These are phyloP conservation scores for Aphelenchoides fujianensis DNA, from an alignment of 1,140 invertebrate species.

Conservation along the genomic window DNA sequence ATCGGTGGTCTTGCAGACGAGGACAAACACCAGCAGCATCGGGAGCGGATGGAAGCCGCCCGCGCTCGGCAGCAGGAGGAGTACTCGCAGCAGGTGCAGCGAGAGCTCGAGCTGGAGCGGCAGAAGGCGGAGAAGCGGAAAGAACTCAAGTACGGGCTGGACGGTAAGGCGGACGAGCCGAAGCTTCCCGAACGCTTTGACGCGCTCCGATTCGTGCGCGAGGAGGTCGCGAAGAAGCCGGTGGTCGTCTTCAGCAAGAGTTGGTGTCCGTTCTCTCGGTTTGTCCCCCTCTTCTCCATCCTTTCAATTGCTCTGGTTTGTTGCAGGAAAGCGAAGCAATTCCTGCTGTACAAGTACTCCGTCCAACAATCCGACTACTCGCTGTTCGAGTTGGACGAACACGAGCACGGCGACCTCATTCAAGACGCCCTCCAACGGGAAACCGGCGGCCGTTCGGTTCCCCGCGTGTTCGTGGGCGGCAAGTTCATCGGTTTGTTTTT, in stretches of 20 bases:
- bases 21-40: slow-evolving; percentile 20
- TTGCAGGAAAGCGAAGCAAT: slow-evolving; percentile 34
- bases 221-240: slow-evolving; percentile 17
- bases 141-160: slow-evolving; percentile 23
- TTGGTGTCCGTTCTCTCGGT: slow-evolving; percentile 32
- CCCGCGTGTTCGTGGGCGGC: slow-evolving; percentile 83
- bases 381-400: slow-evolving; percentile 31
- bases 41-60: slow-evolving; percentile 19
- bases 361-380: slow-evolving; percentile 20
- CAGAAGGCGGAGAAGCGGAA: slow-evolving; percentile 22
- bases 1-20: too few species aligned
- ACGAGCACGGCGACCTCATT: slow-evolving; percentile 23
- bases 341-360: slow-evolving; percentile 15
- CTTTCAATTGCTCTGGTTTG: too few species aligned
- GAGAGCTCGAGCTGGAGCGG: slow-evolving; percentile 14
- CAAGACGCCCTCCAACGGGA: slow-evolving; percentile 19
- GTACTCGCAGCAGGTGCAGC: slow-evolving; percentile 20
- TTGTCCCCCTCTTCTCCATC: too few species aligned
- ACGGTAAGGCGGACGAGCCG: slow-evolving; percentile 13
- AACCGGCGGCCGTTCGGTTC: slow-evolving; percentile 68
- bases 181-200: background rate
- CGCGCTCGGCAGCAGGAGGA: slow-evolving; percentile 23
- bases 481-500: slow-evolving; percentile 81
- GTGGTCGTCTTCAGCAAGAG: slow-evolving; percentile 31
- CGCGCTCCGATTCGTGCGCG: slow-evolving; percentile 19